These are phyloP conservation scores for Hiodon tergisus DNA, from an alignment of 2,113 vertebrate species.

Conservation along the genomic window DNA sequence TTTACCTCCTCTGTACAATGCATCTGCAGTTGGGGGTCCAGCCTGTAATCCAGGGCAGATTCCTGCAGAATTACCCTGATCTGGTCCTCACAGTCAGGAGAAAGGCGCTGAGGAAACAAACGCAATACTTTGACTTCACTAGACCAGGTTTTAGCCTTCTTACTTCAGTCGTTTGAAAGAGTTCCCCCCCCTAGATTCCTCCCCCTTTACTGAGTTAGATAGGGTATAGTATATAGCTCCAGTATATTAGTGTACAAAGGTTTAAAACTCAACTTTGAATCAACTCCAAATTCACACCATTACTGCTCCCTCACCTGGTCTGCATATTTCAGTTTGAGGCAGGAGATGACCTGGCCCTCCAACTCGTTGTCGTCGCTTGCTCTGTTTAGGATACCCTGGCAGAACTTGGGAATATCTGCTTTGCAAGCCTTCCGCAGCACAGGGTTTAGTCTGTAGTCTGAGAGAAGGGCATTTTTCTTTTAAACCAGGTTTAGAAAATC, in stretches of 20 bases:
- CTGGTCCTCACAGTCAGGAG: slow-evolving; percentile 93
- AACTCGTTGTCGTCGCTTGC: slow-evolving; percentile 84
- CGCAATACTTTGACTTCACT: background rate
- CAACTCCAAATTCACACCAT: too few species aligned
- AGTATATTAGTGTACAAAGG: too few species aligned
- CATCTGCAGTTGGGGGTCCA: slow-evolving; percentile 93
- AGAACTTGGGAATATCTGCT: slow-evolving; percentile 97
- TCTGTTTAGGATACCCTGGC: slow-evolving; percentile 80
- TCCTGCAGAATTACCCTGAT: slow-evolving; percentile 92
- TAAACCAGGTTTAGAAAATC: background rate
- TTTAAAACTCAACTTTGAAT: too few species aligned
- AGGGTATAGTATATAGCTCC: too few species aligned
- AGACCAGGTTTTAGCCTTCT: too few species aligned
- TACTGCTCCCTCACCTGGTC: slow-evolving; percentile 73
- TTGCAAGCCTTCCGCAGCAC: slow-evolving; percentile 92
- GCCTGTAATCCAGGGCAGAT: slow-evolving; percentile 89
- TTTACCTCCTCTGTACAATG: slow-evolving; percentile 89
- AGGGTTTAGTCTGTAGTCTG: slow-evolving; percentile 93
- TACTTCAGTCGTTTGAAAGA: too few species aligned
- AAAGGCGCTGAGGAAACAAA: slow-evolving; percentile 72
- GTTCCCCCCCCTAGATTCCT: too few species aligned
- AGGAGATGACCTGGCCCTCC: slow-evolving; percentile 92
- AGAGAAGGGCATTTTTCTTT: background rate
- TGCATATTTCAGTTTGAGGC: slow-evolving; percentile 92
- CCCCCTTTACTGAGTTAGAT: too few species aligned